Percentiles rank a stretch among this genome's conserved stretches.
Evolutionary conservation across 2,797 vertebrate genomes (phyloP).

Genomic region (Microchirus variegatus): DNA sequence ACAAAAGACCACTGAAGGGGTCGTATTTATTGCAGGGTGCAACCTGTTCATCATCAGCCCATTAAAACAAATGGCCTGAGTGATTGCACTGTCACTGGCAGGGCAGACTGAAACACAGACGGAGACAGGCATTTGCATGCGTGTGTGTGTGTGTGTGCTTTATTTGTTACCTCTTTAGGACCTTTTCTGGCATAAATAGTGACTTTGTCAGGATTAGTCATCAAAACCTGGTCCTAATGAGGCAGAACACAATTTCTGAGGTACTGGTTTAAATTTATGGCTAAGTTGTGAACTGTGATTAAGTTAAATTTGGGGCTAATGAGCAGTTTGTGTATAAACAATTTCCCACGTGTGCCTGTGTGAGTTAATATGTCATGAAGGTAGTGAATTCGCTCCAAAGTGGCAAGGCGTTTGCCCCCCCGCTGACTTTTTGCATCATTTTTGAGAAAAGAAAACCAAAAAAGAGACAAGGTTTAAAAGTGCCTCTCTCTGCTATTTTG

Average conservation of each 20-base stretch:
- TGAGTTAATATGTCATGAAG: slow-evolving; percentile 28
- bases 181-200: no score
- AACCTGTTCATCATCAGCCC: slow-evolving; percentile 60
- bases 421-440: slow-evolving; percentile 1
- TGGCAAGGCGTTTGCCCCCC: not conserved
- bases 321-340: slow-evolving; percentile 27
- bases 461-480: slow-evolving; percentile 24
- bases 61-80: slow-evolving; percentile 68
- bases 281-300: no score
- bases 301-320: not conserved
- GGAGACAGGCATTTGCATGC: slow-evolving; percentile 14
- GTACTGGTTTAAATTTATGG: no score
- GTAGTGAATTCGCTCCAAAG: slow-evolving; percentile 6
- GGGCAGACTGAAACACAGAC: slow-evolving; percentile 43
- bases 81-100: slow-evolving; percentile 56
- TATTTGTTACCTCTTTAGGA: no score
- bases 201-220: no score
- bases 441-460: slow-evolving; percentile 9
- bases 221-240: no score
- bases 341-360: not conserved
- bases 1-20: slow-evolving; percentile 50
- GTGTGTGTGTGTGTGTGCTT: slow-evolving; percentile 16
- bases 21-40: slow-evolving; percentile 59
- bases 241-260: no score
- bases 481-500: slow-evolving; percentile 51